Base-by-base conservation (phyloP, 2,797 vertebrate species). In the Eleutherodactylus coqui region DNA sequence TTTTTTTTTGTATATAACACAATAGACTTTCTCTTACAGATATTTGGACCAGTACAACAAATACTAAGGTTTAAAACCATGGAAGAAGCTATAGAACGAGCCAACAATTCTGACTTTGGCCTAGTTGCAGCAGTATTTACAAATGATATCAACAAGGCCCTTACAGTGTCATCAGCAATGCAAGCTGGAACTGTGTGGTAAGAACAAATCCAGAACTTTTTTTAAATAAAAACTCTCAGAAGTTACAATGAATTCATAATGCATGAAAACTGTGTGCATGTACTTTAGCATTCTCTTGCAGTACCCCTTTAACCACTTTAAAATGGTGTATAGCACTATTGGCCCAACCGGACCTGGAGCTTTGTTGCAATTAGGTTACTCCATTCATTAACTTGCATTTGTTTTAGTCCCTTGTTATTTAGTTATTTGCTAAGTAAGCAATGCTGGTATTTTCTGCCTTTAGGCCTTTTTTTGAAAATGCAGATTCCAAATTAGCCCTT, bases 141-240 rank as follows among this genome's bases (percentile, higher is more conserved):
- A 88, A 98, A 91, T 11, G 96, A 99, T 92, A 97, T 99, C 92
- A 98, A 97, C 95, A 99, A 98, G 92, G 98, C 98, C 82, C 95
- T 99, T 93, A 96, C 95, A 10, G 94, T 99, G 80, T 97, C 98
- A 84, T 97, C 97, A 75, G 96, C 97, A 55, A 95, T 99, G 96
- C 98, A 99, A 91, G 97, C 98, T 75, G 98, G 98, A 89, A 99
- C 98, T 73, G 97, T 99, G 85, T 99, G 98, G 98, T 99, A 93
- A 94, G 96, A 24, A 81, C 5, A 55, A 34, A 7, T 29, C 24
- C 32, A 14, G 16, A 43, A 53, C 21, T 29, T 76, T 34, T 34
- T n/a, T n/a, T n/a, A n/a, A 13, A 2, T 32, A 69, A 38, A 24
- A 2, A 1, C 3, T 17, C 32, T 34, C 21, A 10, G 1, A 2